These are phyloP conservation scores for Trematocara unimaculatum DNA, from an alignment of 2,113 vertebrate species.

Conservation along the genomic window DNA sequence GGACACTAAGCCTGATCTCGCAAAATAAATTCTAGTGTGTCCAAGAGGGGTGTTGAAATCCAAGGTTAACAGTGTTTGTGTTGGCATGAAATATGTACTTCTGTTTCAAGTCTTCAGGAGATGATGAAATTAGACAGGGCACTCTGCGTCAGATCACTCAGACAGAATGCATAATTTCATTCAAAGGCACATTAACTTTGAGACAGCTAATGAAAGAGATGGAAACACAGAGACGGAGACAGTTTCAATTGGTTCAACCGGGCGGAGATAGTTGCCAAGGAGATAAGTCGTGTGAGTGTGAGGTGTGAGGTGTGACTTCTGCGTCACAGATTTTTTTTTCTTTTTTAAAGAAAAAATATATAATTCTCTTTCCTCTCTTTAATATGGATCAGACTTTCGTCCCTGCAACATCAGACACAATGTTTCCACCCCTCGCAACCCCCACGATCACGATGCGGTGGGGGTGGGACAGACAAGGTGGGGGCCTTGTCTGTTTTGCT, in stretches of 20 bases:
- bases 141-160: background rate
- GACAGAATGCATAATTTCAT: conserved; percentile 28
- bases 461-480: background rate
- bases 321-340: conserved; percentile 7
- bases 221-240: conserved; percentile 1
- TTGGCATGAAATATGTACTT: conserved; percentile 6
- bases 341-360: background rate
- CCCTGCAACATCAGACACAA: conserved; percentile 4
- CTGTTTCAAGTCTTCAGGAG: conserved; percentile 14
- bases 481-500: background rate
- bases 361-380: conserved; percentile 20
- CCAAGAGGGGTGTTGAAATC: background rate
- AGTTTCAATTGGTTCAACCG: conserved; percentile 14
- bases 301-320: conserved; percentile 63
- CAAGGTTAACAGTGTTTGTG: conserved; percentile 34
- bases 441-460: background rate
- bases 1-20: background rate
- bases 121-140: conserved; percentile 5
- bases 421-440: background rate
- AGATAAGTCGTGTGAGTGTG: conserved; percentile 48
- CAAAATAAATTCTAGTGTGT: background rate
- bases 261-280: conserved; percentile 60
- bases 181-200: conserved; percentile 57
- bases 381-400: background rate
- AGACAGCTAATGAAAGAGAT: conserved; percentile 38